Conservation (phyloP, 2,113 vertebrate species). For the Cryptotis parvus region DNA sequence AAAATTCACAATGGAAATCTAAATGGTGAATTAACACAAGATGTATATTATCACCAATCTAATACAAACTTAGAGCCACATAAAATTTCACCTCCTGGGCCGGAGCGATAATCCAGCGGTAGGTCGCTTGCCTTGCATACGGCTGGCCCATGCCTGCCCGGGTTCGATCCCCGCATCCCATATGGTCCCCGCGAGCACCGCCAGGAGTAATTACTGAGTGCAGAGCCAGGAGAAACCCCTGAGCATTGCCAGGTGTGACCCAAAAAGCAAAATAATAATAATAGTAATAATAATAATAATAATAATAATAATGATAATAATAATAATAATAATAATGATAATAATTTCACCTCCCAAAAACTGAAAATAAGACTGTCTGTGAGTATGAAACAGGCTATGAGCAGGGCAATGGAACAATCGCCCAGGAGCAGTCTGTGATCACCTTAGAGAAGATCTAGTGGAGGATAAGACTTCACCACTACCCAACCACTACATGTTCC, state of each 20-base stretch:
- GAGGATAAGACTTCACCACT: not conserved
- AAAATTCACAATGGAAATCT: conserved; percentile 13
- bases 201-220: too few relatives aligned
- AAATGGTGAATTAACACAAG: not conserved
- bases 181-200: too few relatives aligned
- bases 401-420: not conserved
- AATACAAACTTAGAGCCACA: conserved; percentile 22
- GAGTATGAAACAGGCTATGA: conserved; percentile 3
- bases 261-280: not conserved
- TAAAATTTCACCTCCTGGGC: not conserved
- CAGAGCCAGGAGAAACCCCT: too few relatives aligned
- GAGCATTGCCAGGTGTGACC: too few relatives aligned
- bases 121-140: too few relatives aligned
- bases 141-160: too few relatives aligned
- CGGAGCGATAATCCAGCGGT: too few relatives aligned
- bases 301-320: too few relatives aligned
- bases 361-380: not conserved
- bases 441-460: not conserved
- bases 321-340: too few relatives aligned
- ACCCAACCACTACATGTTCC: not conserved
- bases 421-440: not conserved
- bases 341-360: not conserved
- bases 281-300: too few relatives aligned
- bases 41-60: not conserved
- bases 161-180: too few relatives aligned